Base-by-base conservation (phyloP, 2,888 invertebrate genomes). In the Bombyx huttoni region DNA sequence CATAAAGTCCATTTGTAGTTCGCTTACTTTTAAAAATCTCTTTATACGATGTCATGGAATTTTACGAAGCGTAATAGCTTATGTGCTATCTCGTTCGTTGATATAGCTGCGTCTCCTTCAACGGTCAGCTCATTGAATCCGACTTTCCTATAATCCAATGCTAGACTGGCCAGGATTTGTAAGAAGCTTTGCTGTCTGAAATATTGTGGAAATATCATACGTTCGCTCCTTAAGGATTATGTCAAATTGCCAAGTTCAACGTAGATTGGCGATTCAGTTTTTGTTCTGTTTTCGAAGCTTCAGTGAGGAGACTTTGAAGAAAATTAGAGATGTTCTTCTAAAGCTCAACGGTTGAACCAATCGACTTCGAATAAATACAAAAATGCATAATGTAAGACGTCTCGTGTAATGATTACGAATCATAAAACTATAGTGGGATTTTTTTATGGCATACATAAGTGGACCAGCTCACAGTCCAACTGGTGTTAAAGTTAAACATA, bases 1-100 rank as follows among this genome's bases (percentile, higher is more conserved):
- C 49, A 12, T 3, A 9, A 24, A 6, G 7, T 35, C 13, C 45
- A 55, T 56, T 71, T 72, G 68, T 54, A 58, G 58, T 71, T 57
- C 72, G 65, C 58, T 70, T 63, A 62, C 59, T 40, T 73, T 74
- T 68, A 65, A 75, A 75, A 67, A 66, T 64, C 65, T 77, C 70
- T 83, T 78, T 82, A 40, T 40, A 81, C 75, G 72, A 73, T 79
- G 76, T 75, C 80, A 78, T 71, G 75, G 79, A 80, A 78, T 84
- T 85, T 85, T 80, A 81, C 70, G 70, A 65, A 70, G 74, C 75
- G 81, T 81, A 78, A 78, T 78, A 75, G 76, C 62, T 66, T 65
- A 65, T 61, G 62, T 64, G 60, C 51, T 57, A 54, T 73, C 66
- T 55, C 60, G 54, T 63, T 64, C 54, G 34, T 53, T 51, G 54